phyloP scores from a whole-genome alignment of 2,797 vertebrate genomes.

The Spinibarbus caldwelli region DNA sequence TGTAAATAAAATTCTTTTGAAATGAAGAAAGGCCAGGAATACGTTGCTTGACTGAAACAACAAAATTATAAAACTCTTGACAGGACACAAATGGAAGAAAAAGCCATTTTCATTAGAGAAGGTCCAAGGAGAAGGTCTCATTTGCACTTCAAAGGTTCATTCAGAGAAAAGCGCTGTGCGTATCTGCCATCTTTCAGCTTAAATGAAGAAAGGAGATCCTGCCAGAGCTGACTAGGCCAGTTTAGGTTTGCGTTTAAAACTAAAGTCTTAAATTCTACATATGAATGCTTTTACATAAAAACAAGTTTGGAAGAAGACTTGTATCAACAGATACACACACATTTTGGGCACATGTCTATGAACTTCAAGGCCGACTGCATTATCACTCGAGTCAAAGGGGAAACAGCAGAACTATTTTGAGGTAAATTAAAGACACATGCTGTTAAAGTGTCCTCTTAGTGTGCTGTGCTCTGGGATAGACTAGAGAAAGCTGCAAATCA shows the following conservation, averaged over 20 bases:
- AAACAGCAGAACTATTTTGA: neutral
- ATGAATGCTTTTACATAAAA: neutral
- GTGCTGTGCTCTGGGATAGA: neutral
- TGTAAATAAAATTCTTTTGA: conserved; percentile 44
- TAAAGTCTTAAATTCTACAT: neutral
- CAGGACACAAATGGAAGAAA: conserved; percentile 19
- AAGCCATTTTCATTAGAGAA: neutral
- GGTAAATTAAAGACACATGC: conserved; percentile 32
- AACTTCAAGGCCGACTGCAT: conserved; percentile 46
- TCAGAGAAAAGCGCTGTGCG: neutral
- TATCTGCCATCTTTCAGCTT: neutral
- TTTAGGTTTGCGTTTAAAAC: neutral
- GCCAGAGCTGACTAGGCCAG: neutral
- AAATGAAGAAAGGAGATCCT: neutral
- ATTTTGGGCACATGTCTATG: neutral
- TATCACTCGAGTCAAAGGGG: conserved; percentile 15
- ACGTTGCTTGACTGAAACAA: conserved; percentile 26
- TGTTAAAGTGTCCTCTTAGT: neutral
- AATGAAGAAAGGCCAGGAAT: conserved; percentile 26
- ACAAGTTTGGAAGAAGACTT: neutral
- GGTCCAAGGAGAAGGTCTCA: neutral
- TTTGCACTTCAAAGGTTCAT: conserved; percentile 33
- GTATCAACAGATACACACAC: conserved; percentile 41
- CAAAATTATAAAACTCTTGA: conserved; percentile 13
- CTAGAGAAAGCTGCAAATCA: neutral